phyloP scores from a whole-genome alignment of 2,888 invertebrate genomes.

The Tipula confusa region DNA sequence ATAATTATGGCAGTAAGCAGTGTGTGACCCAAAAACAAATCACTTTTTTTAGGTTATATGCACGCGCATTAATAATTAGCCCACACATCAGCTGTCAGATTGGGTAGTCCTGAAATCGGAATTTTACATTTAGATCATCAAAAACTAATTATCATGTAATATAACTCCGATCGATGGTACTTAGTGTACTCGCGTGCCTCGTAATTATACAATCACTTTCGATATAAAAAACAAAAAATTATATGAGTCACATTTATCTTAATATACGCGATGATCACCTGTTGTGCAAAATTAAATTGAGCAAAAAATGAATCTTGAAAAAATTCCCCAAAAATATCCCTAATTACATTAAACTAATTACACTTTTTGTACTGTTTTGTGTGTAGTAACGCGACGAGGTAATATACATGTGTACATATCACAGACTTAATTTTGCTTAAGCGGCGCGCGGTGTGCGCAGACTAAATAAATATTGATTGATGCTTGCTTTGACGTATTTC shows the following conservation, averaged over 20 bases:
- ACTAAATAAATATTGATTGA: conserved; percentile 5
- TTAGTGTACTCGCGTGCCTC: not conserved
- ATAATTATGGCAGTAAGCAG: not conserved
- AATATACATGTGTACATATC: too few relatives aligned
- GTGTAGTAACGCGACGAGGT: not conserved
- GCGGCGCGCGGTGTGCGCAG: not conserved
- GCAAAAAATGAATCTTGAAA: not conserved
- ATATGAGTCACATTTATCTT: not conserved
- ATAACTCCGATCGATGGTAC: not conserved
- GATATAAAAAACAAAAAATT: too few relatives aligned
- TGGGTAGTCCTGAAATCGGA: not conserved
- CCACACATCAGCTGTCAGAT: not conserved
- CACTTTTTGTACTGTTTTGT: not conserved
- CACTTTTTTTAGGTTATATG: not conserved
- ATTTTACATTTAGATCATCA: not conserved
- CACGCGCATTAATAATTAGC: not conserved
- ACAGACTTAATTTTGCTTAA: not conserved
- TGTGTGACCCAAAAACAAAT: not conserved
- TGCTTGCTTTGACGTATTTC: not conserved
- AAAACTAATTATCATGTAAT: not conserved
- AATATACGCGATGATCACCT: not conserved
- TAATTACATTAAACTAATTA: not conserved
- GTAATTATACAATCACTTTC: not conserved
- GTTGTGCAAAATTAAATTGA: not conserved
- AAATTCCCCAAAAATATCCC: not conserved